Conservation (phyloP, 2,797 vertebrate genomes). For the Salmo trutta region DNA sequence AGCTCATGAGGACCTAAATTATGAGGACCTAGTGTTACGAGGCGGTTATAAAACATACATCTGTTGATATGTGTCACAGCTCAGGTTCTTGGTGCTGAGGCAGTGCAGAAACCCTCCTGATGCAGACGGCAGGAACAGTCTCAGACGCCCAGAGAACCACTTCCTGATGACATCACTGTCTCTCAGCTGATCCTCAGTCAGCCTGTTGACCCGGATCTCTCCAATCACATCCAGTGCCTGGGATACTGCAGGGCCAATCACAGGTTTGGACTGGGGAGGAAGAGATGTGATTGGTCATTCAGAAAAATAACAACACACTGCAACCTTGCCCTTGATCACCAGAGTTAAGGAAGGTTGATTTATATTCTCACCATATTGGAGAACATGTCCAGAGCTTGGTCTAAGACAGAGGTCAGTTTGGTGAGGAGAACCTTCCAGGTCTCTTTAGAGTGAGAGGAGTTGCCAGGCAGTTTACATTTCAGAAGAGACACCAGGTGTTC, state of each 20-base stretch:
- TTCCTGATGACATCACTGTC: slow-evolving; percentile 37
- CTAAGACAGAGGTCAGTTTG: slow-evolving; percentile 49
- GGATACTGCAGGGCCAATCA: slow-evolving; percentile 30
- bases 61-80: slow-evolving; percentile 52
- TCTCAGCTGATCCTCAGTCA: slow-evolving; percentile 61
- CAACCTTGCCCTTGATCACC: not conserved
- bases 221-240: slow-evolving; percentile 66
- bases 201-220: slow-evolving; percentile 59
- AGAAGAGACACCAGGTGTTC: slow-evolving; percentile 24
- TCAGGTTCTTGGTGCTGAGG: slow-evolving; percentile 64
- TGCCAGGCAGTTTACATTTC: slow-evolving; percentile 36
- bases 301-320: not conserved
- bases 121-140: slow-evolving; percentile 51
- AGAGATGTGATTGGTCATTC: not conserved
- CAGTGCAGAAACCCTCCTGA: slow-evolving; percentile 65
- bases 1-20: not conserved
- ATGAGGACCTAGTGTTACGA: not conserved
- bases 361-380: slow-evolving; percentile 36
- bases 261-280: slow-evolving; percentile 40
- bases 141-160: slow-evolving; percentile 64
- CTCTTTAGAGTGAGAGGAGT: slow-evolving; percentile 53
- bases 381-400: slow-evolving; percentile 64
- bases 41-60: slow-evolving; percentile 55
- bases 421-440: slow-evolving; percentile 73
- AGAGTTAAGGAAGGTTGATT: not conserved